Percentiles rank a stretch among this genome's conserved stretches.
Conservation (phyloP, 2,113 vertebrate genomes). For the Athene noctua region DNA sequence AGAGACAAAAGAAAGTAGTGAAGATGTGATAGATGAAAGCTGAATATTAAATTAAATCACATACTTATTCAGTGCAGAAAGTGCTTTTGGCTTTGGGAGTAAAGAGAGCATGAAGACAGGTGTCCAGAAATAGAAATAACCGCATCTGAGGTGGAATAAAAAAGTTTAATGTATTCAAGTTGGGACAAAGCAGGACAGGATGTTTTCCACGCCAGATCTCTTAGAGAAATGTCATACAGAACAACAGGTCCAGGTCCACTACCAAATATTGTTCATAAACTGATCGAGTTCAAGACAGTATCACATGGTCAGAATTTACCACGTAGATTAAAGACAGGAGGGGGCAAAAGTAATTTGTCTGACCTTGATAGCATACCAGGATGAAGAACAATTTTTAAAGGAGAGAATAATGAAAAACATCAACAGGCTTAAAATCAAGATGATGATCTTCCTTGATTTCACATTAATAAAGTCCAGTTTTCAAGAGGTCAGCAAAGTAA, state of each 20-base stretch:
- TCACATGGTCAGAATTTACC: neutral
- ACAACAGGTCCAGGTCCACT: neutral
- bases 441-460: neutral
- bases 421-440: neutral
- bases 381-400: neutral
- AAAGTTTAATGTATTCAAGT: neutral
- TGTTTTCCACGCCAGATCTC: neutral
- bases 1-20: neutral
- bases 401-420: neutral
- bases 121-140: neutral
- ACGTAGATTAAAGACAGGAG: neutral
- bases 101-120: neutral
- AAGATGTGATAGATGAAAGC: neutral
- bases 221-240: neutral
- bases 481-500: neutral
- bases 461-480: neutral
- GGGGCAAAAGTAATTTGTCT: neutral
- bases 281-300: neutral
- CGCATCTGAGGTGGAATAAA: neutral
- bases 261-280: neutral
- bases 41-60: neutral
- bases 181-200: neutral
- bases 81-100: neutral
- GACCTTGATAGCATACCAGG: accelerated
- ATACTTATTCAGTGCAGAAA: neutral